Conservation (phyloP, 2,113 vertebrate species). For the Alexandromys fortis region DNA sequence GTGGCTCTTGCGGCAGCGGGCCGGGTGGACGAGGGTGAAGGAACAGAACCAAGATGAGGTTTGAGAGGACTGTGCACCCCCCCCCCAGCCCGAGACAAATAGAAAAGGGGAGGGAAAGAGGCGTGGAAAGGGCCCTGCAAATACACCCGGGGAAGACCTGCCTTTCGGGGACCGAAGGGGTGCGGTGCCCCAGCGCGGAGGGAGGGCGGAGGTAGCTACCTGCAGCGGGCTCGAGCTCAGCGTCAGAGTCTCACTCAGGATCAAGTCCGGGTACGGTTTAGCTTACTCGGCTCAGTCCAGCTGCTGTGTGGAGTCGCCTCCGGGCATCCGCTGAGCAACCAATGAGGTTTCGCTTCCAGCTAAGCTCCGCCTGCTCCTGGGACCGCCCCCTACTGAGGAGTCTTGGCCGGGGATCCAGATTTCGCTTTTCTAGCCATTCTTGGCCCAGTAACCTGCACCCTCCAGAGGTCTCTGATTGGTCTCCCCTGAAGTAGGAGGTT, state of each 20-base stretch:
- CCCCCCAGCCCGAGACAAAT: neutral
- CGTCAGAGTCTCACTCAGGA: accelerated
- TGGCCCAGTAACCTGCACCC: accelerated
- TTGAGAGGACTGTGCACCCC: neutral
- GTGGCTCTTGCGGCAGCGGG: neutral
- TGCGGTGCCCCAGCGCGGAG: neutral
- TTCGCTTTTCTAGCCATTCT: no score
- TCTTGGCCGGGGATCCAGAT: accelerated
- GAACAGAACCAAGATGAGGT: accelerated
- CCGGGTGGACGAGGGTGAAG: neutral
- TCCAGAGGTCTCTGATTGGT: accelerated
- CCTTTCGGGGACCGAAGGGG: neutral
- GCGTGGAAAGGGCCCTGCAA: neutral
- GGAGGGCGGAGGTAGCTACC: neutral
- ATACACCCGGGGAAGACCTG: neutral
- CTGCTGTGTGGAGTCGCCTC: neutral
- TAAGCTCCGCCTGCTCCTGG: accelerated
- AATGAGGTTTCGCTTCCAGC: neutral
- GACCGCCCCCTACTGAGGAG: neutral
- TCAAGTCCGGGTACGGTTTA: accelerated
- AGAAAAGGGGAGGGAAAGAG: neutral
- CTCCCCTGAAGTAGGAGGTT: neutral
- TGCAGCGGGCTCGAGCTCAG: accelerated
- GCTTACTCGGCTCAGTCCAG: accelerated
- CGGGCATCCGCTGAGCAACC: accelerated